These are phyloP conservation scores for Drosophila bunnanda DNA, from an alignment of 2,888 invertebrate genomes.

Conservation along the genomic window DNA sequence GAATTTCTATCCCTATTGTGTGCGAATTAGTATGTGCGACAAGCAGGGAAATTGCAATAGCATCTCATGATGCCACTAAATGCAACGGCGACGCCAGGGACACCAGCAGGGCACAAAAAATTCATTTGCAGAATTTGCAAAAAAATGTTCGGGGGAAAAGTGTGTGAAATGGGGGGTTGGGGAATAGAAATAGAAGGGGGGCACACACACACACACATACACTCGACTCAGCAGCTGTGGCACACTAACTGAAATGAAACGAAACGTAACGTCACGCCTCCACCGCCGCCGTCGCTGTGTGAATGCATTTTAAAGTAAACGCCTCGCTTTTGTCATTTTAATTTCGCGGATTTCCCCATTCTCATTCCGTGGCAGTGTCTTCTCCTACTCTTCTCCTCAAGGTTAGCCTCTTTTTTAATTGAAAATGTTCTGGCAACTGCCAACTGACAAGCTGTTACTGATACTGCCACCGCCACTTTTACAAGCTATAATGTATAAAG, in stretches of 20 bases:
- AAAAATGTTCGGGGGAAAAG: conserved; percentile 53
- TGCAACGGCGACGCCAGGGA: conserved; percentile 62
- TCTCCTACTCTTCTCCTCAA: conserved; percentile 57
- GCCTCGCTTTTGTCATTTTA: conserved; percentile 79
- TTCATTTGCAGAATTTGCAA: conserved; percentile 82
- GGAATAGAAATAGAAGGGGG: conserved; percentile 35
- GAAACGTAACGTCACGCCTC: conserved; percentile 63
- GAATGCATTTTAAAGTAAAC: conserved; percentile 79
- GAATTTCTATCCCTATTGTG: conserved; percentile 61
- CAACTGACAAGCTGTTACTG: conserved; percentile 48
- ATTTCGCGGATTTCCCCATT: conserved; percentile 79
- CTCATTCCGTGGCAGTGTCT: conserved; percentile 66
- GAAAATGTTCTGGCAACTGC: conserved; percentile 64
- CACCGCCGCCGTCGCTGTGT: conserved; percentile 22
- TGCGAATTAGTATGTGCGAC: conserved; percentile 82
- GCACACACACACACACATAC: conserved; percentile 26
- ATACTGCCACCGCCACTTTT: conserved; percentile 40
- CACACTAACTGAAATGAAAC: conserved; percentile 77
- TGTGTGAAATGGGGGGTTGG: conserved; percentile 4
- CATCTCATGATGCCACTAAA: conserved; percentile 81
- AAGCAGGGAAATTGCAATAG: conserved; percentile 81
- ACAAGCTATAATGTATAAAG: conserved; percentile 1
- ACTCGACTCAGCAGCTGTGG: conserved; percentile 65
- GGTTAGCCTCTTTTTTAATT: conserved; percentile 76
- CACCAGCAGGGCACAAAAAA: conserved; percentile 60